These are phyloP conservation scores for Ptilodon capucinus DNA, from an alignment of 2,888 invertebrate species.

Conservation along the genomic window DNA sequence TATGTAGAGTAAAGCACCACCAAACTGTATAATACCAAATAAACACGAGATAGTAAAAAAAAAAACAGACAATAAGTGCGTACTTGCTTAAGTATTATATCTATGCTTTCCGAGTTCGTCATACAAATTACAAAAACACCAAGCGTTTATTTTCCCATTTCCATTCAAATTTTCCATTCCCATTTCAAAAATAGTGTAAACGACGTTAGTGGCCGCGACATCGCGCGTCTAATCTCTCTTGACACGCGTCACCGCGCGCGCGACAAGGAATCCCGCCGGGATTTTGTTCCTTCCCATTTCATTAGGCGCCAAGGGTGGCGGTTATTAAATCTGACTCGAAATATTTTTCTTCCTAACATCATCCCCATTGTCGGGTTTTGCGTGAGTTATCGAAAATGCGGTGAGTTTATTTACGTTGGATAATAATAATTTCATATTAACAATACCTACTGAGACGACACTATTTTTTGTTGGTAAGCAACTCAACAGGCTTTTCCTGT, in stretches of 20 bases:
- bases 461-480: no score
- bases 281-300: conserved; percentile 46
- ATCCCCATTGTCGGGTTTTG: conserved; percentile 8
- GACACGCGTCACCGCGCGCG: conserved; percentile 46
- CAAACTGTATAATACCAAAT: no score
- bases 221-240: conserved; percentile 46
- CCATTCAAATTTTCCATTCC: no score
- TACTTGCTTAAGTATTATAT: no score
- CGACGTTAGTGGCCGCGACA: conserved; percentile 17
- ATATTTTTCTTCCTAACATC: conserved; percentile 19
- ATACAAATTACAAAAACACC: background rate
- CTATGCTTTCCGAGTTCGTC: background rate
- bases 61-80: no score
- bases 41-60: no score
- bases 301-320: conserved; percentile 32
- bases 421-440: background rate
- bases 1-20: no score
- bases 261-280: conserved; percentile 46
- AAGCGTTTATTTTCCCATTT: background rate
- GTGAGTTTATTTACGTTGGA: background rate
- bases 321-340: conserved; percentile 28
- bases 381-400: conserved; percentile 5
- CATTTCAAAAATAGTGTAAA: background rate
- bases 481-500: no score
- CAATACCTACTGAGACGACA: background rate